Conservation (phyloP, 2,797 vertebrate genomes). For the Pangasius mekongensis region DNA sequence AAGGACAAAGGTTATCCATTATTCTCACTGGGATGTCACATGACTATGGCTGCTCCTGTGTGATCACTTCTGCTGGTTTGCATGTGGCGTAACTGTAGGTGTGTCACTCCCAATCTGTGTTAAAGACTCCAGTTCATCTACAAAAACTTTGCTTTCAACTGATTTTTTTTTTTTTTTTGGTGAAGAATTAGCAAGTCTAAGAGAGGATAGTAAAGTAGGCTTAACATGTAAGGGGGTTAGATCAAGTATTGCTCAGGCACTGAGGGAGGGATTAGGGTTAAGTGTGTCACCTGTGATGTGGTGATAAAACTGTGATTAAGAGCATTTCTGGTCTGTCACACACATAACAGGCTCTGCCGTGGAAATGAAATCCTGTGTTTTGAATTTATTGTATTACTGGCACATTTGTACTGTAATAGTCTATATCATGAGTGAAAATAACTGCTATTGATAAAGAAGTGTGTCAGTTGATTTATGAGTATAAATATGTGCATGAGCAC, state of each 20-base stretch:
- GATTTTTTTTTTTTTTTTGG: neutral
- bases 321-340: conserved; percentile 46
- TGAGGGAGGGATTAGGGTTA: conserved; percentile 25
- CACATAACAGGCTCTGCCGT: neutral
- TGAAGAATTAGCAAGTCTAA: neutral
- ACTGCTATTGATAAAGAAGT: neutral
- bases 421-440: neutral
- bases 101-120: conserved; percentile 1
- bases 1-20: conserved; percentile 55
- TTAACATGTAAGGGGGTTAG: neutral
- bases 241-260: conserved; percentile 17
- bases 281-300: conserved; percentile 37
- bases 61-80: conserved; percentile 28
- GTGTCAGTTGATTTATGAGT: neutral
- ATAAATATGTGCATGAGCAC: neutral
- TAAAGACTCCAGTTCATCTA: neutral
- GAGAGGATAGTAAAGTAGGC: conserved; percentile 19
- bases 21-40: conserved; percentile 38
- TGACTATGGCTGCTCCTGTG: conserved; percentile 27
- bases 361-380: neutral
- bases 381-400: neutral
- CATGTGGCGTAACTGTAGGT: neutral
- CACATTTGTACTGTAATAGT: neutral
- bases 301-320: conserved; percentile 31
- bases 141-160: neutral